A percentile compares a stretch with the other conserved stretches of the same genome.
These are phyloP conservation scores for Isotomurus palustris DNA, from an alignment of 2,888 invertebrate species.

Conservation along the genomic window DNA sequence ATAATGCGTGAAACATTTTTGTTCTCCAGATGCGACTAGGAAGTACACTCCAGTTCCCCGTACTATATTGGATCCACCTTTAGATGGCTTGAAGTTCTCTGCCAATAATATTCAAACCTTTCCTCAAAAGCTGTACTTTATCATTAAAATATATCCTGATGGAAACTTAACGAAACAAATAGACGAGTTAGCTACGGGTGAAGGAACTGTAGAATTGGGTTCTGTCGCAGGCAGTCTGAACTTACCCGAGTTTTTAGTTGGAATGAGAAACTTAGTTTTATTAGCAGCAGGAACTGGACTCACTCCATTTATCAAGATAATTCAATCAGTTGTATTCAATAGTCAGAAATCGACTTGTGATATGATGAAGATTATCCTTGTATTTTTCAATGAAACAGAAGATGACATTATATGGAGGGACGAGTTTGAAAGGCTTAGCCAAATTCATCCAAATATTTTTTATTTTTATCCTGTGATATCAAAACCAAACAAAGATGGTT, in stretches of 20 bases:
- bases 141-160: constrained; percentile 37
- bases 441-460: constrained; percentile 15
- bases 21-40: constrained; percentile 4
- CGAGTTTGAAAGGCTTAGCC: constrained; percentile 17
- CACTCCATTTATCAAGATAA: constrained; percentile 33
- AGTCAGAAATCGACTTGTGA: too few species aligned
- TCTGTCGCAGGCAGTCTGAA: constrained; percentile 19
- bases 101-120: not conserved
- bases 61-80: not conserved
- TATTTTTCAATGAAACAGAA: constrained; percentile 34
- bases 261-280: constrained; percentile 7
- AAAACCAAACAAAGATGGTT: constrained; percentile 9
- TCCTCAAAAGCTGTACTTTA: constrained; percentile 26
- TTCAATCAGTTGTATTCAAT: constrained; percentile 27
- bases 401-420: constrained; percentile 33
- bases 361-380: constrained; percentile 22
- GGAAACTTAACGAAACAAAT: constrained; percentile 28
- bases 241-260: constrained; percentile 11
- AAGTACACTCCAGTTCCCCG: constrained; percentile 28
- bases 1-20: not conserved
- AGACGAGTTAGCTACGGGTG: not conserved
- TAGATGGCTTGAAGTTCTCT: not conserved
- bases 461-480: constrained; percentile 36
- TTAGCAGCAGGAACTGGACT: constrained; percentile 39
- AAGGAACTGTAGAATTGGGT: constrained; percentile 12